phyloP scores from a whole-genome alignment of 2,888 invertebrate species.

The Caenorhabditis becei region DNA sequence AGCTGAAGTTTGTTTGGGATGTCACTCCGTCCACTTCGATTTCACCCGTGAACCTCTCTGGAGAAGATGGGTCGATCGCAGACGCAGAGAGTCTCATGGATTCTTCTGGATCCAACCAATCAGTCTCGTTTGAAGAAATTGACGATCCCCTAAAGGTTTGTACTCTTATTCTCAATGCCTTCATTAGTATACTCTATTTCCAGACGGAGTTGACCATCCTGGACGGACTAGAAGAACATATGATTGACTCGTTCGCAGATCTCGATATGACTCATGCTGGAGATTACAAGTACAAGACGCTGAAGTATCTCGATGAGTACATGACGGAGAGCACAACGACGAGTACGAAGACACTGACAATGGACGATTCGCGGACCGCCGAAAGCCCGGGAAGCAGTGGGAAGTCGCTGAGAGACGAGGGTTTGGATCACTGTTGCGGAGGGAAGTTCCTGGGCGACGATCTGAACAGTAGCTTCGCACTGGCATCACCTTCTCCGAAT shows the following conservation, averaged over 20 bases:
- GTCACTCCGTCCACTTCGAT: slow-evolving; percentile 63
- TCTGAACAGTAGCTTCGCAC: slow-evolving; percentile 4
- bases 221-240: slow-evolving; percentile 55
- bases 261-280: slow-evolving; percentile 39
- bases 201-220: slow-evolving; percentile 68
- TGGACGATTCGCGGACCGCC: slow-evolving; percentile 62
- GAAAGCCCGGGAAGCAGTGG: slow-evolving; percentile 55
- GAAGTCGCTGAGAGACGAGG: slow-evolving; percentile 55
- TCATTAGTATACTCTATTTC: background rate
- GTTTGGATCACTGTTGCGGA: slow-evolving; percentile 42
- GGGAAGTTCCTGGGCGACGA: slow-evolving; percentile 34
- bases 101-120: slow-evolving; percentile 68
- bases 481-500: slow-evolving; percentile 59
- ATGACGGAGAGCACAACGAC: slow-evolving; percentile 70
- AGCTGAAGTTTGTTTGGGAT: slow-evolving; percentile 78
- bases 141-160: slow-evolving; percentile 73
- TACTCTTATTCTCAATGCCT: background rate
- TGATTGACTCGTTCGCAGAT: slow-evolving; percentile 42
- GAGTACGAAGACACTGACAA: slow-evolving; percentile 65
- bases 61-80: slow-evolving; percentile 68
- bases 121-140: slow-evolving; percentile 76
- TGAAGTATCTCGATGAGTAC: slow-evolving; percentile 69
- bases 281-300: slow-evolving; percentile 54
- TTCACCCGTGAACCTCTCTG: slow-evolving; percentile 63
- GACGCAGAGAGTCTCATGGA: slow-evolving; percentile 70